Evolutionary conservation across 1,140 invertebrate species (phyloP).

Genomic region (Diuraphis noxia): DNA sequence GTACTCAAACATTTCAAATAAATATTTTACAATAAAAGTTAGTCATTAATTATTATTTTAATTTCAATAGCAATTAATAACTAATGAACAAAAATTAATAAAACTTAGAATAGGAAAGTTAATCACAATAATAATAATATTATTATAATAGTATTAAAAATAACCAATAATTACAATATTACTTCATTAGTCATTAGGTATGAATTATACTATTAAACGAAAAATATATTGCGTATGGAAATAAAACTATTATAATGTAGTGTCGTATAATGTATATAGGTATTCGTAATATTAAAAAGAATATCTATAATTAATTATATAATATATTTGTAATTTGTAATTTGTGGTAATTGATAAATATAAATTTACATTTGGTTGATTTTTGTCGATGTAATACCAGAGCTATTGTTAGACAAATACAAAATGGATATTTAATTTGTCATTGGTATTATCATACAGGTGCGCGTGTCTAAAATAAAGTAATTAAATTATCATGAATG

Average conservation of each 20-base stretch:
- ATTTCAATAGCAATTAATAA: neutral
- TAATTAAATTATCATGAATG: neutral
- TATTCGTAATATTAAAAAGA: neutral
- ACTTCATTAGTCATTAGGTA: neutral
- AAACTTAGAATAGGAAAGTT: neutral
- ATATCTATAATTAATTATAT: neutral
- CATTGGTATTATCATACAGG: neutral
- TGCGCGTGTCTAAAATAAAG: neutral
- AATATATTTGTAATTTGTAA: too few relatives aligned
- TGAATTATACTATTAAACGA: neutral
- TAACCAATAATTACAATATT: neutral
- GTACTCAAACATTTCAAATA: neutral
- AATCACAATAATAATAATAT: neutral
- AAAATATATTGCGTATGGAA: neutral
- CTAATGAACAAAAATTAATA: neutral
- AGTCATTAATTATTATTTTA: slow-evolving; percentile 1
- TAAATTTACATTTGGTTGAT: neutral
- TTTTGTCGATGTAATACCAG: neutral
- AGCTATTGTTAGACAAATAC: neutral
- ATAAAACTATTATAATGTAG: neutral
- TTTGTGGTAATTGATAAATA: neutral
- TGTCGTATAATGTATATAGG: too few relatives aligned
- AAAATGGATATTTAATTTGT: neutral
- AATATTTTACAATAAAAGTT: neutral
- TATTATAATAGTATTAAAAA: neutral